Base-by-base conservation (phyloP, 1,140 invertebrate genomes). In the Heliothis virescens region DNA sequence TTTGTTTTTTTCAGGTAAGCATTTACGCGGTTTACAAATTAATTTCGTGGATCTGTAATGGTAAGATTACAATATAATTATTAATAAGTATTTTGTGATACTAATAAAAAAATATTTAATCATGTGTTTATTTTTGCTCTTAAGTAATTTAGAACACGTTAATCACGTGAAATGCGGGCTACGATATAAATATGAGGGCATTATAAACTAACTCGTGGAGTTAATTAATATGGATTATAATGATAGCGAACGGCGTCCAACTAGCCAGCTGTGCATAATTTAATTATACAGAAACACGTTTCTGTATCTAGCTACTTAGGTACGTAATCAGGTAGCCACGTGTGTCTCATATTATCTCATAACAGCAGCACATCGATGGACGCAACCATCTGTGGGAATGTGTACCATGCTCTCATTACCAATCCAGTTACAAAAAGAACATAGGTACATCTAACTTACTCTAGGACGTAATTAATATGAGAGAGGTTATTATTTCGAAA, bases 401-500 rank as follows among this genome's bases (percentile, higher is more conserved):
- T 81, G 83, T 84, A 86, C 86, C 83, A 81, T 85, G 79, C 81
- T 89, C 91, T 92, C 89, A 92, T 92, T 92, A 93, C 85, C 76
- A 84, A 80, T 84, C 84, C 82, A 86, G 89, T 90, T 90, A 90
- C 86, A 72, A 79, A 73, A 79, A 41, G 34, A 41, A 41, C 34
- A 41, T 53, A 60, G 57, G 60, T 67, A 67, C 63, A 11, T 18
- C 62, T 29, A 65, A 92, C 90, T 91, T 91, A 93, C 88, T 93
- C 89, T 93, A 91, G 91, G 88, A 91, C 87, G 88, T 90, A 92
- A 93, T 94, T 91, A 94, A 93, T 93, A 93, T 93, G 82, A 91
- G 89, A 89, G 85, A 91, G 91, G 90, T 92, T 91, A 92, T 93
- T 93, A 94, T 90, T 91, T 86, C 80, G 91, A 91, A 92, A 91